These are phyloP conservation scores for Lagocephalus sceleratus DNA, from an alignment of 2,797 vertebrate genomes.

Conservation along the genomic window DNA sequence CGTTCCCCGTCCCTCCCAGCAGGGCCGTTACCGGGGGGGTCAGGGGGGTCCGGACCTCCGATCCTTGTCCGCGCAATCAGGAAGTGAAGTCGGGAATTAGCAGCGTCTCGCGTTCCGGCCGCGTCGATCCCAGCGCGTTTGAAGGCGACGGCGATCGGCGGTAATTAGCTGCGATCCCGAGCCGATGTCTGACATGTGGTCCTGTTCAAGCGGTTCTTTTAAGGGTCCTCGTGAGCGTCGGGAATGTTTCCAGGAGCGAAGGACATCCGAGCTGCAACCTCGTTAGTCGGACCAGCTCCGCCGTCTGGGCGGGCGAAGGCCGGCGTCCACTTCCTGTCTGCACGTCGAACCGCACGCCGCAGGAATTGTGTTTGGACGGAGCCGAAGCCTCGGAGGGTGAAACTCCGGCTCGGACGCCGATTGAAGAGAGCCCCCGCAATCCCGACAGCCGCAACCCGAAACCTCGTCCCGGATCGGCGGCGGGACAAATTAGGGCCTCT, in stretches of 20 bases:
- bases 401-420: too few species aligned
- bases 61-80: slow-evolving; percentile 51
- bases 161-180: slow-evolving; percentile 63
- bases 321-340: slow-evolving; percentile 23
- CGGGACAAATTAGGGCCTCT: too few species aligned
- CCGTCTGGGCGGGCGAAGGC: slow-evolving; percentile 35
- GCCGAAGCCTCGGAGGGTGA: slow-evolving; percentile 7
- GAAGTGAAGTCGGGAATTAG: slow-evolving; percentile 60
- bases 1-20: background rate
- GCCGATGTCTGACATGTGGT: slow-evolving; percentile 71
- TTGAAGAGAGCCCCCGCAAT: too few species aligned
- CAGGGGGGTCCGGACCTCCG: background rate
- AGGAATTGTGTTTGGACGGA: slow-evolving; percentile 28
- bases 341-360: too few species aligned
- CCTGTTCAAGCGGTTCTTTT: slow-evolving; percentile 49
- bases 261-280: slow-evolving; percentile 35
- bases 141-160: slow-evolving; percentile 49
- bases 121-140: slow-evolving; percentile 54
- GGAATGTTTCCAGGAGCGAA: slow-evolving; percentile 57
- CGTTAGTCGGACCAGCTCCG: slow-evolving; percentile 17
- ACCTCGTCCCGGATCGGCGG: too few species aligned
- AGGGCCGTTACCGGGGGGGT: background rate
- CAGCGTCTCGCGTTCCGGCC: slow-evolving; percentile 50
- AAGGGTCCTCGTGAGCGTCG: slow-evolving; percentile 14
- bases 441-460: slow-evolving; percentile 12